phyloP scores from a whole-genome alignment of 2,113 vertebrate species.

The Lonchura striata region DNA sequence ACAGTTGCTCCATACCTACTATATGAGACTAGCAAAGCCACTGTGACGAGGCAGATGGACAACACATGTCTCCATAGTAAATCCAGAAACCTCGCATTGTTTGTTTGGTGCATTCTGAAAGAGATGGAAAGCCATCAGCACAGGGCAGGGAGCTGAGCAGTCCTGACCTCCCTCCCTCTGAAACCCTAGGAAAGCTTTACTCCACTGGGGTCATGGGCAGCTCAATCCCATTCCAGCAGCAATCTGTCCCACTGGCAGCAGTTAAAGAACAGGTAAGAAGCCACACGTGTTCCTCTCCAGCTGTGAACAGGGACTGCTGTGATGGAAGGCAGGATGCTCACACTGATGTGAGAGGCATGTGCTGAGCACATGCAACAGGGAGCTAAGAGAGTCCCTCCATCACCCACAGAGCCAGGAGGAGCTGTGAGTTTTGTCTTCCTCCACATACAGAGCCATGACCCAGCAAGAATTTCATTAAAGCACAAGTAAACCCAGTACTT shows the following conservation, averaged over 20 bases:
- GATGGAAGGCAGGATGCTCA: conserved; percentile 21
- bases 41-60: conserved; percentile 87
- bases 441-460: not conserved
- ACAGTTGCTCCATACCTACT: conserved; percentile 84
- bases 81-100: conserved; percentile 97
- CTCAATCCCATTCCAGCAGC: not conserved
- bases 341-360: not conserved
- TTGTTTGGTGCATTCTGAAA: conserved; percentile 98
- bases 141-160: not conserved
- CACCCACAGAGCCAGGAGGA: not conserved
- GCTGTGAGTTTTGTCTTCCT: not conserved
- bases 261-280: not conserved
- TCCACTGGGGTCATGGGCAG: not conserved
- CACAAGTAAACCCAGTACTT: not conserved
- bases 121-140: conserved; percentile 30
- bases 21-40: conserved; percentile 91
- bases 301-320: not conserved
- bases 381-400: not conserved
- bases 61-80: conserved; percentile 95
- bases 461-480: not conserved
- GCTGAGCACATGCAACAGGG: not conserved
- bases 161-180: not conserved
- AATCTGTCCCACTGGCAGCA: not conserved
- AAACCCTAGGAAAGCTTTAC: not conserved
- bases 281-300: not conserved